These are phyloP conservation scores for Leucophenga varia DNA, from an alignment of 1,140 invertebrate species.

Conservation along the genomic window DNA sequence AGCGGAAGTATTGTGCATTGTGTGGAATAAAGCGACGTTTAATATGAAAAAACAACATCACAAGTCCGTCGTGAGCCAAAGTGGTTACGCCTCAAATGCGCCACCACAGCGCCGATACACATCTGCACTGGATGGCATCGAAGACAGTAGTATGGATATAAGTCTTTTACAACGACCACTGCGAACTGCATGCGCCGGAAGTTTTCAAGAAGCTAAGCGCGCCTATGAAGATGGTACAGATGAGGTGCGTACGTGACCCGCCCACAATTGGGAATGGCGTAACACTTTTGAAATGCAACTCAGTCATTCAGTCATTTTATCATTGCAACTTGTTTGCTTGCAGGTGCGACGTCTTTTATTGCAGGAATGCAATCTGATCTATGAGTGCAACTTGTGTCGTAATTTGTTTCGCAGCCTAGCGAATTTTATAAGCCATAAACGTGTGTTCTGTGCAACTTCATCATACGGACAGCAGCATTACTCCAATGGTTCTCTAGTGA, in stretches of 20 bases:
- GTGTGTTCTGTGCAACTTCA: conserved; percentile 69
- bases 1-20: too few relatives aligned
- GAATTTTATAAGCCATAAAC: conserved; percentile 83
- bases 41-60: too few relatives aligned
- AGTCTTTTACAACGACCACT: conserved; percentile 66
- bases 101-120: too few relatives aligned
- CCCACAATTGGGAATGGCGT: conserved; percentile 31
- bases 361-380: conserved; percentile 80
- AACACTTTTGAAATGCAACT: conserved; percentile 2
- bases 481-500: conserved; percentile 59
- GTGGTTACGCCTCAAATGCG: too few relatives aligned
- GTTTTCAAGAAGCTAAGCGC: conserved; percentile 63
- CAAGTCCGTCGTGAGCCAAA: too few relatives aligned
- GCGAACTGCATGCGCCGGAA: conserved; percentile 62
- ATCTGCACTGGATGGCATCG: too few relatives aligned
- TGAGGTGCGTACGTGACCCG: conserved; percentile 58
- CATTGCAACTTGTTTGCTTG: conserved; percentile 22
- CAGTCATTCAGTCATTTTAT: neutral
- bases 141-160: conserved; percentile 59
- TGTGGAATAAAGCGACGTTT: too few relatives aligned
- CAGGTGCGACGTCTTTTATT: conserved; percentile 71
- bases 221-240: conserved; percentile 64
- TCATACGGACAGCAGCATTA: conserved; percentile 52
- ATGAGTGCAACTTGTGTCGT: conserved; percentile 82
- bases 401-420: conserved; percentile 79